phyloP scores from a whole-genome alignment of 2,888 invertebrate genomes.

The Idaea biselata region DNA sequence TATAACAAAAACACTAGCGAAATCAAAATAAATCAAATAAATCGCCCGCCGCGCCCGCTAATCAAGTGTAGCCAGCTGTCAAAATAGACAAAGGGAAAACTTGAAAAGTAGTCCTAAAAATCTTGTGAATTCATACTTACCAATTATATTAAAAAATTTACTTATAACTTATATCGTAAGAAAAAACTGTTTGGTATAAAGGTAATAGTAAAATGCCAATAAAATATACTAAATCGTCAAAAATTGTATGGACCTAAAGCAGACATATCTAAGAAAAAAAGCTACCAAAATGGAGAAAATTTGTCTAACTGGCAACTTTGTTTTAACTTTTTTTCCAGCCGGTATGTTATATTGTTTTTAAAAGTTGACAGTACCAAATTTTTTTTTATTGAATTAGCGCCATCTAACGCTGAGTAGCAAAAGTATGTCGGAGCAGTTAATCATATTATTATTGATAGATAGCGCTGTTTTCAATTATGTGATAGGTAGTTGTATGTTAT shows the following conservation, averaged over 20 bases:
- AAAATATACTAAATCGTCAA: too few relatives aligned
- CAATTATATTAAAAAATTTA: too few relatives aligned
- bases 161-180: too few relatives aligned
- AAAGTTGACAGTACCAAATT: not conserved
- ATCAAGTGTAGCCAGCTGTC: not conserved
- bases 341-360: not conserved
- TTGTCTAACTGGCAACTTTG: not conserved
- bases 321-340: not conserved
- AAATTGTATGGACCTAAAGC: too few relatives aligned
- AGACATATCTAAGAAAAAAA: not conserved
- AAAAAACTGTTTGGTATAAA: too few relatives aligned
- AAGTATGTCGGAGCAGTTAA: not conserved
- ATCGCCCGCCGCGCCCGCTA: not conserved
- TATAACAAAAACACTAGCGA: not conserved
- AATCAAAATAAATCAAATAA: not conserved
- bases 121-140: too few relatives aligned
- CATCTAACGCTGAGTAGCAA: slow-evolving; percentile 19
- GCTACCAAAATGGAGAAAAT: not conserved
- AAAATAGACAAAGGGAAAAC: not conserved
- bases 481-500: slow-evolving; percentile 6
- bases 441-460: slow-evolving; percentile 12
- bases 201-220: too few relatives aligned
- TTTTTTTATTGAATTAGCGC: slow-evolving; percentile 4
- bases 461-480: slow-evolving; percentile 4
- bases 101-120: too few relatives aligned